A percentile compares a stretch with the other conserved stretches of the same genome.
These are phyloP conservation scores for Cavia aperea DNA, from an alignment of 2,113 vertebrate species.

Conservation along the genomic window DNA sequence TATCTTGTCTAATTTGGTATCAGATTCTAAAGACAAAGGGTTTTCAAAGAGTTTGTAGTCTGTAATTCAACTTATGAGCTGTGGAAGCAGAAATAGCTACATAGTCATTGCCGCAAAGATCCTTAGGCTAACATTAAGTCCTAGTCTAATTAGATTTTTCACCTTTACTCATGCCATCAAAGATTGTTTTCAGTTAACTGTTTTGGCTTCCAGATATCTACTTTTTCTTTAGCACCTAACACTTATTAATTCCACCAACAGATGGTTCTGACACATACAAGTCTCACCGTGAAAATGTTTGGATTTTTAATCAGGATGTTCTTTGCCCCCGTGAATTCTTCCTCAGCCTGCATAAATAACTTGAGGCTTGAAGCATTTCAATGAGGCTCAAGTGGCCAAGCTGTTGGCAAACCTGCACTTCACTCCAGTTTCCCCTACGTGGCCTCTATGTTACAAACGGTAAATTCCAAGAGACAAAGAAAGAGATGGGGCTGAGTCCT, in stretches of 20 bases:
- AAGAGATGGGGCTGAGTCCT: background rate
- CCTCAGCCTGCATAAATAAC: background rate
- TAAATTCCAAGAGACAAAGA: background rate
- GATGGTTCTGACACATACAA: conserved; percentile 44
- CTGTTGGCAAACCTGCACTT: background rate
- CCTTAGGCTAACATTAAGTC: background rate
- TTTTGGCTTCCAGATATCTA: background rate
- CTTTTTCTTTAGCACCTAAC: conserved; percentile 36
- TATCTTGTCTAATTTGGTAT: background rate
- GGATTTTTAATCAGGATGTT: conserved; percentile 43
- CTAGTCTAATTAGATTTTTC: background rate
- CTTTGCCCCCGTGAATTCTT: background rate
- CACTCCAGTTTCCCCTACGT: background rate
- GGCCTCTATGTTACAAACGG: rapidly evolving
- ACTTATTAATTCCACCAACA: conserved; percentile 29
- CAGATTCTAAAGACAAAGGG: background rate
- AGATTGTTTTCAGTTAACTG: conserved; percentile 7
- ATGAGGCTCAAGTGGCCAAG: background rate
- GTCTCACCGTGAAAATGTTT: conserved; percentile 9
- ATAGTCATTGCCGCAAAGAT: background rate
- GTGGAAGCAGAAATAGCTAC: background rate
- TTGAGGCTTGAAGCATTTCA: background rate
- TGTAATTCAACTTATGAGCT: background rate
- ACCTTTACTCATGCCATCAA: background rate
- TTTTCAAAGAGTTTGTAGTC: background rate